Evolutionary conservation across 2,797 vertebrate genomes (phyloP).

Genomic region (Melanotaenia boesemani): DNA sequence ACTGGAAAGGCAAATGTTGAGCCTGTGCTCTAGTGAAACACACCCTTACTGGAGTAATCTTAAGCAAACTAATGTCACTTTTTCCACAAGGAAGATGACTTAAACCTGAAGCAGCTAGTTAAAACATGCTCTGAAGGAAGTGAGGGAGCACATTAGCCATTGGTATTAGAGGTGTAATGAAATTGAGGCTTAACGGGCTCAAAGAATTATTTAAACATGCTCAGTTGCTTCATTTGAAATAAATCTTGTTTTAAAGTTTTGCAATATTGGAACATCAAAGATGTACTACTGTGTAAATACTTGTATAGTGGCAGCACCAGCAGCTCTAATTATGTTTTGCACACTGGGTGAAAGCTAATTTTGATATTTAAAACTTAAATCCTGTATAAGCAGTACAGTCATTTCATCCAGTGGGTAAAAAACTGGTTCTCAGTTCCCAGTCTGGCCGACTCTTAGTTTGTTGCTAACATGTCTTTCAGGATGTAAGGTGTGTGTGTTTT

Average conservation of each 20-base stretch:
- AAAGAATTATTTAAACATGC: neutral
- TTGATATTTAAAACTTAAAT: neutral
- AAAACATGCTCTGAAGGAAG: slow-evolving; percentile 18
- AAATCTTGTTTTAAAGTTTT: neutral
- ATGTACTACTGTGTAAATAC: no score
- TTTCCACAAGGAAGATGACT: slow-evolving; percentile 12
- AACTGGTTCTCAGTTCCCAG: slow-evolving; percentile 38
- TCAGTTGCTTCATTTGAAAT: neutral
- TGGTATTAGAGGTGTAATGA: neutral
- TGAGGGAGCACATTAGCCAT: neutral
- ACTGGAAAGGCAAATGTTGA: neutral
- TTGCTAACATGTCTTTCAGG: slow-evolving; percentile 33
- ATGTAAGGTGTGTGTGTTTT: slow-evolving; percentile 29
- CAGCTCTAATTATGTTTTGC: neutral
- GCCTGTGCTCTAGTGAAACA: neutral
- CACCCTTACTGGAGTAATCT: neutral
- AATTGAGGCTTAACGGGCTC: neutral
- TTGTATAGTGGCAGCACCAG: neutral
- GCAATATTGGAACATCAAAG: no score
- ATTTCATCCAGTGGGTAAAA: slow-evolving; percentile 11
- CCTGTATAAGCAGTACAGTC: slow-evolving; percentile 16
- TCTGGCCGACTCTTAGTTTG: neutral
- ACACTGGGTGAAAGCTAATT: slow-evolving; percentile 14
- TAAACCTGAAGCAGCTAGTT: slow-evolving; percentile 9
- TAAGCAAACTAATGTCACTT: slow-evolving; percentile 13